These are phyloP conservation scores for Diplogasteroides magnus DNA, from an alignment of 1,140 invertebrate genomes.

Conservation along the genomic window DNA sequence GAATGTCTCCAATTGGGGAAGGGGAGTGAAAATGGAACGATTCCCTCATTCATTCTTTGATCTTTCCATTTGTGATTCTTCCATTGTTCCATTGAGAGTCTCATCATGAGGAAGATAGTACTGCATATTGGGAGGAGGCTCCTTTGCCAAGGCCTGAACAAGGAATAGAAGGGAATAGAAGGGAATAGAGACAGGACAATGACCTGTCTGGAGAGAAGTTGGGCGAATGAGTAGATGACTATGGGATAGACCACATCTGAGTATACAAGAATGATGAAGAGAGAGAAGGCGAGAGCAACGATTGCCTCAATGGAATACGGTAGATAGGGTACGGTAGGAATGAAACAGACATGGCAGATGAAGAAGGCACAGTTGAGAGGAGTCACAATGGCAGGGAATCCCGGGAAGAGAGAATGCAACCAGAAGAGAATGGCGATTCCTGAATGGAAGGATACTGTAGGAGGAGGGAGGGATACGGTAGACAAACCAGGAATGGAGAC, in stretches of 20 bases:
- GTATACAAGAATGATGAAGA: background rate
- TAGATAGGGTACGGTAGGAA: background rate
- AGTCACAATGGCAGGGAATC: background rate
- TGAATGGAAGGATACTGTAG: no score
- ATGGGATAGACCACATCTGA: background rate
- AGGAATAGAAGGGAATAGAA: background rate
- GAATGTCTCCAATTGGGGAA: background rate
- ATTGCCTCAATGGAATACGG: background rate
- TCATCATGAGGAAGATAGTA: background rate
- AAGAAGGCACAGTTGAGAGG: background rate
- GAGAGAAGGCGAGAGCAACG: background rate
- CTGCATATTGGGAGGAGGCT: background rate
- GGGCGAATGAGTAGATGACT: background rate
- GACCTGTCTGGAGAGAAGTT: background rate
- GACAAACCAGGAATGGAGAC: background rate
- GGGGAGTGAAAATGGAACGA: background rate
- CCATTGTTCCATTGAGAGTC: background rate
- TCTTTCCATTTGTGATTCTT: background rate
- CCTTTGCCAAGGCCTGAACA: background rate
- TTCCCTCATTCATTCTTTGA: background rate
- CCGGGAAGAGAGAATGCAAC: background rate
- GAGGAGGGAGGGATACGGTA: no score
- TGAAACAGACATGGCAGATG: no score
- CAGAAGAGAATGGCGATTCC: background rate
- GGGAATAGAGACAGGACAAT: background rate